These are phyloP conservation scores for Acromyrmex heyeri DNA, from an alignment of 1,140 invertebrate genomes.

Conservation along the genomic window DNA sequence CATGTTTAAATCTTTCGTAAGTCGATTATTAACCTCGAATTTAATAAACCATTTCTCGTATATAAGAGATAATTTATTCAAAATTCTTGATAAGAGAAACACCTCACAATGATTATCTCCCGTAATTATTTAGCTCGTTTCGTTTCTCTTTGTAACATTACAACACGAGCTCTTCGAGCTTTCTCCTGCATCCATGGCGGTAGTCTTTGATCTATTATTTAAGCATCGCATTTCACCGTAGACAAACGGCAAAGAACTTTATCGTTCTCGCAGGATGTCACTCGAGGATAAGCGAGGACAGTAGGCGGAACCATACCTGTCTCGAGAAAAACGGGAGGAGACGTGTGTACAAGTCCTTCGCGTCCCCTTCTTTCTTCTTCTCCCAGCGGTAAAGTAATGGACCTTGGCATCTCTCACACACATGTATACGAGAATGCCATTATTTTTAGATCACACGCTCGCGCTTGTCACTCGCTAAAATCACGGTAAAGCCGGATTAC, in stretches of 20 bases:
- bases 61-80: constrained; percentile 1
- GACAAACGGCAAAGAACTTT: constrained; percentile 36
- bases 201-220: constrained; percentile 61
- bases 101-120: neutral
- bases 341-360: neutral
- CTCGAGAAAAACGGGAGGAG: neutral
- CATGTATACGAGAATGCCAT: constrained; percentile 34
- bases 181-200: too few relatives aligned
- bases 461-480: constrained; percentile 62
- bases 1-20: neutral
- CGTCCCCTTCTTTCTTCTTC: neutral
- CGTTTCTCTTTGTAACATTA: constrained; percentile 29
- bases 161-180: constrained; percentile 1
- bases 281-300: constrained; percentile 25
- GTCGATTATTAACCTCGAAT: neutral
- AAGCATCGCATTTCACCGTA: constrained; percentile 23
- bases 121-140: constrained; percentile 26
- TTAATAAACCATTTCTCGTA: constrained; percentile 23
- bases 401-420: constrained; percentile 45
- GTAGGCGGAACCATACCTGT: neutral
- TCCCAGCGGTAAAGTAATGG: constrained; percentile 33
- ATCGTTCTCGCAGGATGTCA: constrained; percentile 28
- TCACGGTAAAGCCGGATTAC: constrained; percentile 52
- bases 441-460: constrained; percentile 67
- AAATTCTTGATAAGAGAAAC: constrained; percentile 19